Percentiles rank a stretch among this genome's conserved stretches.
phyloP scores from a whole-genome alignment of 2,113 vertebrate species.

The Callipepla californica region DNA sequence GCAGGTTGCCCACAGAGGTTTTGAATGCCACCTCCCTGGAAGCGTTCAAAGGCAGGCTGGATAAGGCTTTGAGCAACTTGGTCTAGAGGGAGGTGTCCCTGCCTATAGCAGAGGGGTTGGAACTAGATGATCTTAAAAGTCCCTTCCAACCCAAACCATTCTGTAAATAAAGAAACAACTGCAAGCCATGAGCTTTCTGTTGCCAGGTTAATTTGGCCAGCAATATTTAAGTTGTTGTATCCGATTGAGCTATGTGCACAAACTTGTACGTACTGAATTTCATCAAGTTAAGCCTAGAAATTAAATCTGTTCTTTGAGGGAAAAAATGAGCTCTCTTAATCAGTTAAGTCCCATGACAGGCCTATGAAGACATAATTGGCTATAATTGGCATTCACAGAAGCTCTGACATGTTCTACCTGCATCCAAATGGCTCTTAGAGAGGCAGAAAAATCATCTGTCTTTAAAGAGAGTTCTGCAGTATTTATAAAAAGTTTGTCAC shows the following conservation, averaged over 20 bases:
- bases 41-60: too few relatives aligned
- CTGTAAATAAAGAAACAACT: neutral
- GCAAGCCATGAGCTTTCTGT: neutral
- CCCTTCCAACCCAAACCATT: too few relatives aligned
- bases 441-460: neutral
- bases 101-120: too few relatives aligned
- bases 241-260: neutral
- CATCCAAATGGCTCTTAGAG: neutral
- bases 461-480: neutral
- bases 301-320: neutral
- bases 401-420: constrained; percentile 2
- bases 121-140: too few relatives aligned
- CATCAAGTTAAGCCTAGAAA: neutral
- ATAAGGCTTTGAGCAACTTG: too few relatives aligned
- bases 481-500: neutral
- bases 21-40: too few relatives aligned
- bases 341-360: neutral
- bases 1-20: too few relatives aligned
- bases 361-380: constrained; percentile 7
- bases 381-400: constrained; percentile 2
- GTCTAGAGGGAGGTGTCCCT: too few relatives aligned
- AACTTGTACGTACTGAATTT: neutral
- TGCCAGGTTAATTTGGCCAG: neutral
- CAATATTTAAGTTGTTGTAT: neutral
- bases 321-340: neutral